Evolutionary conservation across 2,888 invertebrate species (phyloP).

Genomic region (Acholoe squamosa): DNA sequence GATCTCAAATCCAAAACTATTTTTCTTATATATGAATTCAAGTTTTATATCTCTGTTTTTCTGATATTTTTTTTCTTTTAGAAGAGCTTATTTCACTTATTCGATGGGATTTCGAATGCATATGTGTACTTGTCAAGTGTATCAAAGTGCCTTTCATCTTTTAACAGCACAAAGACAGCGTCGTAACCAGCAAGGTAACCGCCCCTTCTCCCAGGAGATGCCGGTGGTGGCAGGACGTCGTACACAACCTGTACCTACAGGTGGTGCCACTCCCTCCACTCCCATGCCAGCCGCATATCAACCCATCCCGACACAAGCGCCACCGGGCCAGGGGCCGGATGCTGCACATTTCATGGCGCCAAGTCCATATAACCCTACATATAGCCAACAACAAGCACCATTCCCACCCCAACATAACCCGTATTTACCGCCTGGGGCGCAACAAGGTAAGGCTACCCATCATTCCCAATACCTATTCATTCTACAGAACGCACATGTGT

Average conservation of each 20-base stretch:
- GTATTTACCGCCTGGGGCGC: background rate
- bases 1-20: too few relatives aligned
- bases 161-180: background rate
- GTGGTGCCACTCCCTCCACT: background rate
- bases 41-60: too few relatives aligned
- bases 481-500: too few relatives aligned
- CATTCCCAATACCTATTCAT: too few relatives aligned
- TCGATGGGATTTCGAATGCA: too few relatives aligned
- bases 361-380: background rate
- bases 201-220: conserved; percentile 12
- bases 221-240: background rate
- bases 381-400: background rate
- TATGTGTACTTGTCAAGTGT: too few relatives aligned
- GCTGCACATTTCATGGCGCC: background rate
- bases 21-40: too few relatives aligned
- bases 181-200: background rate
- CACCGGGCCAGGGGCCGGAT: background rate
- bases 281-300: background rate
- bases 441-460: background rate
- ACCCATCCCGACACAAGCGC: background rate
- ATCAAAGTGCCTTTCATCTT: too few relatives aligned
- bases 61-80: too few relatives aligned
- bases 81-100: too few relatives aligned
- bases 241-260: background rate
- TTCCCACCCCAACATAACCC: background rate